Base-by-base conservation (phyloP, 1,140 invertebrate genomes). In the Diuraphis noxia region DNA sequence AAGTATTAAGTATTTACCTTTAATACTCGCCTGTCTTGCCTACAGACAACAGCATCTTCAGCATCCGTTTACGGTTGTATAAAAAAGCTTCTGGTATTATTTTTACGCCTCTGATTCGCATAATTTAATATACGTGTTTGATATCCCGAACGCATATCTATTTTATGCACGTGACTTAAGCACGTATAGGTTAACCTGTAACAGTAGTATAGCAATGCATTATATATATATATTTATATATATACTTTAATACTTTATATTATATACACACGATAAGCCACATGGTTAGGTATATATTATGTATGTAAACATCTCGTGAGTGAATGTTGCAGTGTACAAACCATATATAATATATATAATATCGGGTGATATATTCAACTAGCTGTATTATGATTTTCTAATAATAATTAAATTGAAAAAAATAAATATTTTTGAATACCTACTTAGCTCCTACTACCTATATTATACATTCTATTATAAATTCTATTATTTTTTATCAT, bases 21-120 rank as follows among this genome's bases (percentile, higher is more conserved):
- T n/a, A n/a, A 77, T 77, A 36, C 17, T 36, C 7, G 10, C 34
- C 34, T 23, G 36, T 0, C 5, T 52, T 23, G 36, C 4, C 5
- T 52, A 19, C 49, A 52, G 49, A 4, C 23, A 5, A n/a, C 63
- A 72, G 13, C 21, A 17, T 52, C 49, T 17, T 52, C 56, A 30
- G 25, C 86, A 56, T 88, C 86, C 34, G 49, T 63, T 88, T 23
- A 23, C 19, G 36, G n/a, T 88, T 56, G 19, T 38, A n/a, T n/a
- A n/a, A n/a, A n/a, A n/a, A n/a, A 52, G 86, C 86, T 88, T 88
- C 86, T 88, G 86, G 86, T 88, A 30, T 88, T 88, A 36, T 56
- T 56, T 63, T 63, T 82, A 30, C 2, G 40, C 13, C 23, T 41
- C 23, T 34, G 21, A 79, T 36, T 72, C 30, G 30, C 25, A 30